Conservation (phyloP, 1,140 invertebrate genomes). For the Trypoxylus dichotomus region DNA sequence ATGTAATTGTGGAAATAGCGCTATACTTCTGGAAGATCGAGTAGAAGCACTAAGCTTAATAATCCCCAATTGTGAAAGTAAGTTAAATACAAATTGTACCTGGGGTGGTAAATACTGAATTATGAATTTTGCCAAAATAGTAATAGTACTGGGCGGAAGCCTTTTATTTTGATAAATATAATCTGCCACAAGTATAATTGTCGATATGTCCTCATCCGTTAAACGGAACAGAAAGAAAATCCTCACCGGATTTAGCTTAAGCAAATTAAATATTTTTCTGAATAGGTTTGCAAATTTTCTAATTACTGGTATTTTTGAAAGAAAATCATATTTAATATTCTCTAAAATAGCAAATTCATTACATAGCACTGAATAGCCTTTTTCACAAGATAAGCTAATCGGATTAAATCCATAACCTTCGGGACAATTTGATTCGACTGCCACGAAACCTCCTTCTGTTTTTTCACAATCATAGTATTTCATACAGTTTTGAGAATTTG, state of each 20-base stretch:
- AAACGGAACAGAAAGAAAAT: conserved; percentile 14
- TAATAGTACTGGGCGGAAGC: neutral
- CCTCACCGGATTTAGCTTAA: conserved; percentile 23
- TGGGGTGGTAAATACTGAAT: neutral
- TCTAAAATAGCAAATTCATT: conserved; percentile 25
- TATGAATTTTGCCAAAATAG: neutral
- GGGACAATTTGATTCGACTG: neutral
- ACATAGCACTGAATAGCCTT: neutral
- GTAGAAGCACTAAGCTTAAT: neutral
- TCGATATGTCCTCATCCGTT: conserved; percentile 2
- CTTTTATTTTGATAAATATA: conserved; percentile 28
- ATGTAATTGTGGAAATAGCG: neutral
- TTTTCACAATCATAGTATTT: conserved; percentile 10
- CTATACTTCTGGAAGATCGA: neutral
- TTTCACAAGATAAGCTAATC: neutral
- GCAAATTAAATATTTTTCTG: neutral
- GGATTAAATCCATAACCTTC: conserved; percentile 24
- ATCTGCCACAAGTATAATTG: conserved; percentile 11
- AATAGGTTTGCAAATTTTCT: neutral
- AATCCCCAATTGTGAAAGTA: neutral
- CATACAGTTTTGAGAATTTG: conserved; percentile 4
- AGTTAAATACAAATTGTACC: neutral
- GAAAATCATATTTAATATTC: neutral
- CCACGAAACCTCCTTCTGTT: neutral
- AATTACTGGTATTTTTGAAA: conserved; percentile 14